Evolutionary conservation across 35 echinoderm and acorn worm genomes (phyloP).

Genomic region (Ophiothrix spiculata): DNA sequence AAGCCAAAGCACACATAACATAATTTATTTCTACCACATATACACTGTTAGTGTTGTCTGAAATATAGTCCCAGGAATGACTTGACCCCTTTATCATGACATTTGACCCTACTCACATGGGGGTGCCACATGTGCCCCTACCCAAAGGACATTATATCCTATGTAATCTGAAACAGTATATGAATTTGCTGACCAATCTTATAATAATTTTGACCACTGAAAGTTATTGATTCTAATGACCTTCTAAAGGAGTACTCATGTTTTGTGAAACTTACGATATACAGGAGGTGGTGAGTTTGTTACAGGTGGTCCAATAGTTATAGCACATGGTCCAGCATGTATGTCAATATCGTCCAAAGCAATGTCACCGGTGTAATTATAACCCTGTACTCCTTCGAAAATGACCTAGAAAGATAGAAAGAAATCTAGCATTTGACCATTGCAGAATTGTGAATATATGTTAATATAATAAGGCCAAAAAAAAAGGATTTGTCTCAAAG

Average conservation of each 20-base stretch:
- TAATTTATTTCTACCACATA: no score
- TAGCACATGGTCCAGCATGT: conserved; percentile 32
- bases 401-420: conserved; percentile 36
- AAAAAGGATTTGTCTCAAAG: neutral
- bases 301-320: conserved; percentile 52
- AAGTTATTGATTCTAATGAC: neutral
- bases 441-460: neutral
- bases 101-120: neutral
- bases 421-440: neutral
- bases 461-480: neutral
- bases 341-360: conserved; percentile 77
- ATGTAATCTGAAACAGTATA: neutral
- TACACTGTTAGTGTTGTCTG: no score
- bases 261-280: conserved; percentile 58
- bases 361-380: conserved; percentile 55
- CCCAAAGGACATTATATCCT: neutral
- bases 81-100: neutral
- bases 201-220: neutral
- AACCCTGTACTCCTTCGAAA: conserved; percentile 75
- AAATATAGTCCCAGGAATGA: no score
- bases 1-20: no score
- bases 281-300: conserved; percentile 49
- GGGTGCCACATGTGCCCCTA: neutral
- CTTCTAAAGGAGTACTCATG: neutral
- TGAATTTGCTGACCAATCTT: neutral